A percentile compares a stretch with the other conserved stretches of the same genome.
phyloP scores from a whole-genome alignment of 2,888 invertebrate genomes.

The Zele albiditarsus region DNA sequence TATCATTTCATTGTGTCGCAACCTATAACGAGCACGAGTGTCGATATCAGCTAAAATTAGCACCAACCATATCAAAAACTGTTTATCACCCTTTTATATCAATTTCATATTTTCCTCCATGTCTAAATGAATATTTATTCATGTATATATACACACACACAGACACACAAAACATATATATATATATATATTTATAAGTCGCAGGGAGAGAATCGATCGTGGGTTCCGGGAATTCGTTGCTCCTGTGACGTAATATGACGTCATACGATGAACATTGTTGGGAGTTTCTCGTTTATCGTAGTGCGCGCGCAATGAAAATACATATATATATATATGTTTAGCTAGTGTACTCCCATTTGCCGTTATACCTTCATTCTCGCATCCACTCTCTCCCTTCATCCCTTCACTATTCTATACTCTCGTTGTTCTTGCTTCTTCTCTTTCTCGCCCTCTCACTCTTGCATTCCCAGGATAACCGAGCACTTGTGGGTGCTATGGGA shows the following conservation, averaged over 20 bases:
- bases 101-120: not conserved
- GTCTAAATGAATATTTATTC: not conserved
- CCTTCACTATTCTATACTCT: not conserved
- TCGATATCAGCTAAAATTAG: not conserved
- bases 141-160: not conserved
- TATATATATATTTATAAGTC: not conserved
- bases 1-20: not conserved
- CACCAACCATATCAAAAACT: not conserved
- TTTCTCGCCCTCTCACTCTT: constrained; percentile 3
- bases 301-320: constrained; percentile 13
- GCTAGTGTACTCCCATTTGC: constrained; percentile 19
- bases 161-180: not conserved
- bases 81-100: not conserved
- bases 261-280: constrained; percentile 43
- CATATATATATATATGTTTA: constrained; percentile 4
- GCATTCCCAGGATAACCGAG: constrained; percentile 28
- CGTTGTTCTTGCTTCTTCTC: not conserved
- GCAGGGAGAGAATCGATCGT: constrained; percentile 51
- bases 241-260: constrained; percentile 56
- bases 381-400: not conserved
- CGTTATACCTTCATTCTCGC: constrained; percentile 29
- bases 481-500: not conserved
- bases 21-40: not conserved
- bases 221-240: constrained; percentile 49
- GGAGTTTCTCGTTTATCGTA: constrained; percentile 23